Evolutionary conservation across 2,113 vertebrate species (phyloP), one percentile per base, ranked within the genome.

Genomic region (Oreochromis niloticus): DNA sequence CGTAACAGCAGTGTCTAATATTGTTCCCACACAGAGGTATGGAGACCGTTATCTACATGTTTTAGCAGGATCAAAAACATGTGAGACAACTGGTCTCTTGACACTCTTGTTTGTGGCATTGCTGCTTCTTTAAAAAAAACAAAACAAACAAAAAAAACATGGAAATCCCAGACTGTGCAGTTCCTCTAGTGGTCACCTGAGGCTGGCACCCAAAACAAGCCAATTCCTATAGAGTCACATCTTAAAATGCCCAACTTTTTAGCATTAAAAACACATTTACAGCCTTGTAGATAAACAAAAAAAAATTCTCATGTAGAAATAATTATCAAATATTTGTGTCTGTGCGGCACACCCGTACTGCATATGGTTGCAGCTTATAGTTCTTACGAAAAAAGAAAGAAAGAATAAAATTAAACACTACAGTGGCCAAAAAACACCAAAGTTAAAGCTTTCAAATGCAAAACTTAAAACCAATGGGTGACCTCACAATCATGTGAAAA

Each of bases 1-100:
- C 1, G 4, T 1, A 75, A 24, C 9, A 0, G 41, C 24, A 75
- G 9, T 6, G 14, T 30, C 13, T 48, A 30, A 17, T 9, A 27
- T 0, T 41, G 36, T 39, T 68, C 13, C 39, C 24, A 75, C 22
- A 75, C 5, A 75, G 41, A 48, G 68, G 22, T 48, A 27, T 48
- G 68, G 8, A 48, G 41, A 75, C 68, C 0, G 30, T 75, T 27
- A 17, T 30, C 9, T 43, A 43, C 68, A 30, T 75, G 71, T 30
- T 48, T 46, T 48, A 48, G 24, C 8, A 48, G 71, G 14, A 30
- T 75, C 22, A 75, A 75, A 73, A 75, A 75, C 9, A 48, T 48
- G 41, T 48, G 41, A 46, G 4, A 10, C 8, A 17, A 27, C 22
- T 22, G 22, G 68, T 73, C 68, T 46, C 22, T 46, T 22, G 66